Evolutionary conservation across 2,113 vertebrate species (phyloP).

Genomic region (Cepphus grylle): DNA sequence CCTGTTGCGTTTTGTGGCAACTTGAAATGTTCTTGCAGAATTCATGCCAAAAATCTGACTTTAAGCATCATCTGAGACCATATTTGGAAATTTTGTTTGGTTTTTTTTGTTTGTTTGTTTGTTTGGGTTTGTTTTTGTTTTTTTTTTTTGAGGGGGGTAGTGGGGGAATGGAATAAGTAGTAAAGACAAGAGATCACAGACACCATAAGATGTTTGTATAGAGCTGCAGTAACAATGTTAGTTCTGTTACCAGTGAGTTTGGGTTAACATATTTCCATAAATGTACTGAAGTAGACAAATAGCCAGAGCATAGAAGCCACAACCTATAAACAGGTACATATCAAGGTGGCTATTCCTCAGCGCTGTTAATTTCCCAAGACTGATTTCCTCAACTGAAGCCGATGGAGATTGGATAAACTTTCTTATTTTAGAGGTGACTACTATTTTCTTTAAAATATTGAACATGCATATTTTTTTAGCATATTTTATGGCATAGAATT

Average conservation of each 20-base stretch:
- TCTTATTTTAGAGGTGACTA: neutral
- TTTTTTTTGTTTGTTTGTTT: neutral
- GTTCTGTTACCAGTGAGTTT: neutral
- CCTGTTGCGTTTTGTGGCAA: neutral
- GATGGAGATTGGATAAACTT: neutral
- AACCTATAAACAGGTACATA: neutral
- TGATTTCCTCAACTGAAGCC: neutral
- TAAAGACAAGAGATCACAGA: neutral
- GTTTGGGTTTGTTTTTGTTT: too few species aligned
- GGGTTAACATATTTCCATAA: neutral
- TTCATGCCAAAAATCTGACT: neutral
- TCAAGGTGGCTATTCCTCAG: neutral
- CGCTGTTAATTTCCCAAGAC: neutral
- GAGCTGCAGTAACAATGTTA: neutral
- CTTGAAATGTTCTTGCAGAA: neutral
- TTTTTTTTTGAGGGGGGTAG: too few species aligned
- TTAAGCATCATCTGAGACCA: neutral
- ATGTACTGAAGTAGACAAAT: neutral
- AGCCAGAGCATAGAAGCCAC: neutral
- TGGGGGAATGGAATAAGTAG: neutral
- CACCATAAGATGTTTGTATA: neutral
- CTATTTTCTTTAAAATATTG: neutral
- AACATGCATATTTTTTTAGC: fast-evolving
- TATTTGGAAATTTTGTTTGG: neutral
- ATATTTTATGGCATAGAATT: neutral